Evolutionary conservation across 2,888 invertebrate species (phyloP).

Genomic region (Aleiodes alternator): DNA sequence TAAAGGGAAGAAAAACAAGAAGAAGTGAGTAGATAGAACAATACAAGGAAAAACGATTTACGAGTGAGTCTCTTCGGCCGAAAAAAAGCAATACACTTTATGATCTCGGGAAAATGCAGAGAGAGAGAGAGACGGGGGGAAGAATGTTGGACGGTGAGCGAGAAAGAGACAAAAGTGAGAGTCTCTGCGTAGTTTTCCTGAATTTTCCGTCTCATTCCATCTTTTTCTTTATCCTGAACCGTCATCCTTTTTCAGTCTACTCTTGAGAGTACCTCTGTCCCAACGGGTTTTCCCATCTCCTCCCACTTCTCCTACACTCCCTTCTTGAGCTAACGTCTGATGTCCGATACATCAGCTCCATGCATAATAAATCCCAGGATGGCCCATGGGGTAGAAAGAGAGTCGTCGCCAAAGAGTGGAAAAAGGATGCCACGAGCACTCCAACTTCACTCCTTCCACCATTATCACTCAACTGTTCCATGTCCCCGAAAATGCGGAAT

Average conservation of each 20-base stretch:
- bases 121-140: constrained; percentile 47
- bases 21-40: constrained; percentile 31
- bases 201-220: constrained; percentile 54
- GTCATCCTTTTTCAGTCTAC: constrained; percentile 65
- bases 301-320: constrained; percentile 12
- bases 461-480: constrained; percentile 44
- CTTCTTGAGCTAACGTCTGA: constrained; percentile 58
- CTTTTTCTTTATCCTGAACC: constrained; percentile 58
- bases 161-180: constrained; percentile 48
- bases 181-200: constrained; percentile 43
- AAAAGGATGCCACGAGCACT: constrained; percentile 7
- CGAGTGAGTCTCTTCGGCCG: constrained; percentile 43
- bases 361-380: constrained; percentile 72
- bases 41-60: constrained; percentile 42
- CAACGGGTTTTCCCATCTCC: constrained; percentile 24
- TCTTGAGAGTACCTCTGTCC: constrained; percentile 61
- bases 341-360: constrained; percentile 73
- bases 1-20: constrained; percentile 42
- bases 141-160: constrained; percentile 40
- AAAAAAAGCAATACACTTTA: constrained; percentile 46
- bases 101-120: constrained; percentile 39
- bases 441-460: constrained; percentile 25
- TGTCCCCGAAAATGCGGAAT: constrained; percentile 58
- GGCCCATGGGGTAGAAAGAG: constrained; percentile 43
- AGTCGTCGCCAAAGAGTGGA: constrained; percentile 1